Evolutionary conservation across 2,797 vertebrate genomes (phyloP).

Genomic region (Vireo griseus): DNA sequence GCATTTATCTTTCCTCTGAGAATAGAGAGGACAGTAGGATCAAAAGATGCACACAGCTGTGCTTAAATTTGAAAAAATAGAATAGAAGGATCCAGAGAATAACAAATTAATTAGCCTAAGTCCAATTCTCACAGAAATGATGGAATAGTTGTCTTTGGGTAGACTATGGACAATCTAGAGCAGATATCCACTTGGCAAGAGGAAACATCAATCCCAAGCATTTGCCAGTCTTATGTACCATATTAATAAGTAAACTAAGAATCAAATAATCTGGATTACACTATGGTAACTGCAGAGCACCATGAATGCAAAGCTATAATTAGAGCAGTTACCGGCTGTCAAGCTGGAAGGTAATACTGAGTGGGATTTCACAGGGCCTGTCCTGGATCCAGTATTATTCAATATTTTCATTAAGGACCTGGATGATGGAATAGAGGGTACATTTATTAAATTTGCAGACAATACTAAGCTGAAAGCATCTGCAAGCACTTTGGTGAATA

Average conservation of each 20-base stretch:
- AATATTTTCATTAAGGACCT: conserved; percentile 54
- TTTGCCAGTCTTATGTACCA: neutral
- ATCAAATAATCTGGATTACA: neutral
- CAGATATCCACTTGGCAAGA: neutral
- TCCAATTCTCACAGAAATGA: neutral
- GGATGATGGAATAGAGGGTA: conserved; percentile 53
- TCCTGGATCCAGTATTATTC: conserved; percentile 29
- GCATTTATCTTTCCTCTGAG: neutral
- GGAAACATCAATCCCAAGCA: neutral
- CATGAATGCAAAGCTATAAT: neutral
- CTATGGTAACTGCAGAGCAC: neutral
- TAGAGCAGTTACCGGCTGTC: neutral
- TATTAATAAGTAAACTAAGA: neutral
- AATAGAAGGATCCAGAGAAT: neutral
- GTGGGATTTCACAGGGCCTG: neutral
- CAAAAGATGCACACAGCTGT: neutral
- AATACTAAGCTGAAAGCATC: conserved; percentile 39
- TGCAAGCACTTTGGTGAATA: conserved; percentile 53
- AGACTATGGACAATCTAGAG: neutral
- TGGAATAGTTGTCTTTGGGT: neutral
- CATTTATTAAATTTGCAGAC: conserved; percentile 52
- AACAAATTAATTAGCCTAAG: neutral
- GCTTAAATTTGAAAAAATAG: neutral
- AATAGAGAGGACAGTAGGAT: neutral
- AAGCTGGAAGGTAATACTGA: neutral